Percentiles rank a stretch among this genome's conserved stretches.
Conservation (phyloP, 2,797 vertebrate genomes). For the Trachops cirrhosus region DNA sequence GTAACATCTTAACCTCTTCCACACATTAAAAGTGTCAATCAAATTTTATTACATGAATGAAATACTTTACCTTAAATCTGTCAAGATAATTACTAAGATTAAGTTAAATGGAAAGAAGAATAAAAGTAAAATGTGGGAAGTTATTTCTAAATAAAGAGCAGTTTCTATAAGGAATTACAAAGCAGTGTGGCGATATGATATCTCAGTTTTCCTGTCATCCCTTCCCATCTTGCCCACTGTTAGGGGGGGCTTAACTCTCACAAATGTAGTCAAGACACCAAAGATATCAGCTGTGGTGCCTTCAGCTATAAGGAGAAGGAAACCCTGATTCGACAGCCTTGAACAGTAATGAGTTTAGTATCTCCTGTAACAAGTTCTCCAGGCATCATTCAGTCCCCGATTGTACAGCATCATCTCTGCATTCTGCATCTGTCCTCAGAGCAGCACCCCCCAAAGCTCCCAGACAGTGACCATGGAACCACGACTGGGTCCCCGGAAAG, state of each 20-base stretch:
- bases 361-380: background rate
- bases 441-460: background rate
- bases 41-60: constrained; percentile 72
- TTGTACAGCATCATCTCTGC: background rate
- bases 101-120: constrained; percentile 73
- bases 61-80: constrained; percentile 72
- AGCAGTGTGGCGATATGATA: background rate
- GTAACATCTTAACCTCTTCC: constrained; percentile 68
- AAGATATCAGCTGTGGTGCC: background rate
- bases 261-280: background rate
- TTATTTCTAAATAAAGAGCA: constrained; percentile 70
- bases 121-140: constrained; percentile 67
- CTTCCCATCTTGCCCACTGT: constrained; percentile 48
- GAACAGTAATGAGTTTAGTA: background rate
- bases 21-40: constrained; percentile 72
- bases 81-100: constrained; percentile 74
- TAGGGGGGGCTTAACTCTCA: background rate
- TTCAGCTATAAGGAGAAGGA: background rate
- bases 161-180: constrained; percentile 39
- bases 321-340: background rate
- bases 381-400: background rate
- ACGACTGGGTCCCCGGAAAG: background rate
- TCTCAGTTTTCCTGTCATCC: background rate
- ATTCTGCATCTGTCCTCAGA: background rate
- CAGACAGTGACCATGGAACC: too few species aligned